phyloP scores from a whole-genome alignment of 2,113 vertebrate species.

The Platichthys flesus region DNA sequence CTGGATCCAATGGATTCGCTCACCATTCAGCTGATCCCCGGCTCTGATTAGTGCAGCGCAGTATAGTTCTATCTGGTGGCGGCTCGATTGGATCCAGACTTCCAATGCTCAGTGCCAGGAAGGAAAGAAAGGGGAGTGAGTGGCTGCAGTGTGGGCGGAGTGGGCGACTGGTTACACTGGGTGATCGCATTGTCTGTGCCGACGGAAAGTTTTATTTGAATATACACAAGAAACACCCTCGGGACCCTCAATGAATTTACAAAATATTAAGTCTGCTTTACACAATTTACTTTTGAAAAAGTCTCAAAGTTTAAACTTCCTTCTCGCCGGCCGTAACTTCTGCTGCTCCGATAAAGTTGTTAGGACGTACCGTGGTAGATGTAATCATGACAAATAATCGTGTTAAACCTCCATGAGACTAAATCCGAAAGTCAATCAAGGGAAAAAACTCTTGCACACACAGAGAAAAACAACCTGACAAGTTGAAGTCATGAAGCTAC shows the following conservation, averaged over 20 bases:
- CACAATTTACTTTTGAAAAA: too few species aligned
- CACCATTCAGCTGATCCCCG: constrained; percentile 40
- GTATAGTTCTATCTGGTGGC: constrained; percentile 40
- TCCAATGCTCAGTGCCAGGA: constrained; percentile 18
- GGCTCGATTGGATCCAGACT: constrained; percentile 52
- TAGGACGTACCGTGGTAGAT: too few species aligned
- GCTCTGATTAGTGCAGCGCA: constrained; percentile 49
- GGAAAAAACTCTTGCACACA: too few species aligned
- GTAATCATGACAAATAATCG: too few species aligned
- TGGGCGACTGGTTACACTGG: not conserved
- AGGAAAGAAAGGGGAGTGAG: constrained; percentile 22
- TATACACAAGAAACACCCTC: not conserved
- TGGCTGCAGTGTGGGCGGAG: not conserved
- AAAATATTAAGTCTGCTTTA: too few species aligned
- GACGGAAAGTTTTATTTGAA: constrained; percentile 14
- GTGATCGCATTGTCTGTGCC: constrained; percentile 9
- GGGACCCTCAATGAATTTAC: not conserved
- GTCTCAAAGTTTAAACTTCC: too few species aligned
- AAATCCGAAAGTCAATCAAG: too few species aligned
- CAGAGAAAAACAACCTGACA: constrained; percentile 1
- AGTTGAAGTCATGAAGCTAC: constrained; percentile 7
- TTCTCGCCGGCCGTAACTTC: not conserved
- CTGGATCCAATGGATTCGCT: constrained; percentile 51
- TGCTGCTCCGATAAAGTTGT: too few species aligned
- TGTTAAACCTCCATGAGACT: too few species aligned